These are phyloP conservation scores for Rousettus madagascariensis DNA, from an alignment of 2,797 vertebrate species.

Conservation along the genomic window DNA sequence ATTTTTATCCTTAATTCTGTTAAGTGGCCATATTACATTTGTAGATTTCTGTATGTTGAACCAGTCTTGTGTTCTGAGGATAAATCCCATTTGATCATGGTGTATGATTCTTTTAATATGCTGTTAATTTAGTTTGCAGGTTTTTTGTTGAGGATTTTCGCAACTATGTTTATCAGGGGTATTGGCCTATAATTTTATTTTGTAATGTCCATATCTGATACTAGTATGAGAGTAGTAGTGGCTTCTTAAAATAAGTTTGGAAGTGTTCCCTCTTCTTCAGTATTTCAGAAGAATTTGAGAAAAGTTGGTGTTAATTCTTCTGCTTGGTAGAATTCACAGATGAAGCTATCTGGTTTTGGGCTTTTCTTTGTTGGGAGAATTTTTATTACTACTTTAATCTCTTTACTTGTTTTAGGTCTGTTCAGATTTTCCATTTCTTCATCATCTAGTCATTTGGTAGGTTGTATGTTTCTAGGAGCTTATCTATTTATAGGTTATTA, in stretches of 20 bases:
- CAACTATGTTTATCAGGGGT: neutral
- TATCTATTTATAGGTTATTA: neutral
- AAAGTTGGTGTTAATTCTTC: neutral
- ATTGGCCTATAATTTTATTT: neutral
- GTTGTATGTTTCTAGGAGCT: neutral
- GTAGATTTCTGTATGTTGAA: neutral
- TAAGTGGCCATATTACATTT: neutral
- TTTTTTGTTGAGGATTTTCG: neutral
- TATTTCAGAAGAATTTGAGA: neutral
- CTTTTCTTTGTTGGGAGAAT: neutral
- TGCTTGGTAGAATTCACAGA: neutral
- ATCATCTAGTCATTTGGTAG: neutral
- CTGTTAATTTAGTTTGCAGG: neutral
- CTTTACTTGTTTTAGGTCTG: neutral
- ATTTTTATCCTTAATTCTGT: neutral
- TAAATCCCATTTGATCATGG: neutral
- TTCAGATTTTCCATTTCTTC: neutral
- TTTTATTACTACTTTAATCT: neutral
- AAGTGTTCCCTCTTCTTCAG: neutral
- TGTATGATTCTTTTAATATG: neutral
- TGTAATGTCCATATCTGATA: neutral
- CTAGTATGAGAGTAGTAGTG: neutral
- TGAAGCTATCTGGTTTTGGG: neutral
- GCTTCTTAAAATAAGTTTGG: slow-evolving; percentile 5
- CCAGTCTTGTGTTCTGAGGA: neutral